Evolutionary conservation across 2,797 vertebrate genomes (phyloP).

Genomic region (Antennarius maculatus): DNA sequence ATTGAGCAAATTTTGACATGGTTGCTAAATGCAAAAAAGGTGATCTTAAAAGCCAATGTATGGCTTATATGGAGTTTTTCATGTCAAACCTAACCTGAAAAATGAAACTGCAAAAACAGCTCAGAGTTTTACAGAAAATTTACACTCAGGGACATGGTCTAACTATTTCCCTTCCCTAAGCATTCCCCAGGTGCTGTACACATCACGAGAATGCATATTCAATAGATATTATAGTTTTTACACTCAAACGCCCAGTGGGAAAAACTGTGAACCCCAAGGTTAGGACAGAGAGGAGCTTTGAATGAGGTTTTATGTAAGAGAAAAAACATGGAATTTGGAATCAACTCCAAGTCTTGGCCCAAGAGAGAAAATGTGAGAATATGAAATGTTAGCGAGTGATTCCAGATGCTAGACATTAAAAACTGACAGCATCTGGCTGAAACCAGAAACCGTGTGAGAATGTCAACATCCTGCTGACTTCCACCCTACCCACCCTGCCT

Average conservation of each 20-base stretch:
- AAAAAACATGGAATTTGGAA: constrained; percentile 4
- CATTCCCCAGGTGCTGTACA: neutral
- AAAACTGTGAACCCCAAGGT: neutral
- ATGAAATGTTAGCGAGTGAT: constrained; percentile 23
- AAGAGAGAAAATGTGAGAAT: constrained; percentile 16
- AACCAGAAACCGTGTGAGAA: constrained; percentile 36
- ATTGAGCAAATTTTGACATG: too few species aligned
- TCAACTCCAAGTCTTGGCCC: constrained; percentile 2
- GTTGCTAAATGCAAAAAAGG: too few species aligned
- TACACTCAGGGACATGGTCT: neutral
- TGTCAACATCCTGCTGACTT: constrained; percentile 43
- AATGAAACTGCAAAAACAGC: neutral
- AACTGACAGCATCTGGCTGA: constrained; percentile 17
- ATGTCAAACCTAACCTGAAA: neutral
- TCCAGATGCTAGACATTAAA: constrained; percentile 36
- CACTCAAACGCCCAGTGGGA: neutral
- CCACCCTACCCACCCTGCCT: constrained; percentile 2
- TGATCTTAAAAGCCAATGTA: too few species aligned
- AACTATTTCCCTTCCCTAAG: neutral
- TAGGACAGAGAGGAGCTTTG: neutral
- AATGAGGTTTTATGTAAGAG: neutral
- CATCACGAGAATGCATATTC: neutral
- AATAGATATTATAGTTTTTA: neutral
- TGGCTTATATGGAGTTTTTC: too few species aligned
- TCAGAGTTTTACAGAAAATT: neutral